Evolutionary conservation across 2,797 vertebrate species (phyloP).

Genomic region (Rachycentron canadum): DNA sequence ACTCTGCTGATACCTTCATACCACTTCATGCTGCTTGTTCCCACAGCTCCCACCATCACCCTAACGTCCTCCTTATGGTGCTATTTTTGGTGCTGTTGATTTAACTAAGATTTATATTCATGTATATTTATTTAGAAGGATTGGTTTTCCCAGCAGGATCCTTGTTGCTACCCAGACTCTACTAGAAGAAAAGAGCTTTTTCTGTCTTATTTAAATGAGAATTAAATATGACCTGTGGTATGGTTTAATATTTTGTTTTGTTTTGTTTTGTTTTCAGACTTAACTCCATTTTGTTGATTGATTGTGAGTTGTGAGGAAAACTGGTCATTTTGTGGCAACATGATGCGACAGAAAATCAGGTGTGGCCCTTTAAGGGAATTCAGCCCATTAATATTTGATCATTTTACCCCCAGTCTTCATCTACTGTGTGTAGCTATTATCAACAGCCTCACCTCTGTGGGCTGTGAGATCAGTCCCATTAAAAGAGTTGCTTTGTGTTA

Average conservation of each 20-base stretch:
- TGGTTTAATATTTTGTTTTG: too few relatives aligned
- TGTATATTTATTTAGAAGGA: not conserved
- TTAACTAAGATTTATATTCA: not conserved
- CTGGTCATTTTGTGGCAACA: too few relatives aligned
- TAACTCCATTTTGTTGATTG: too few relatives aligned
- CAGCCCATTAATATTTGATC: not conserved
- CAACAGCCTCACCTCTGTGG: not conserved
- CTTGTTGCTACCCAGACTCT: not conserved
- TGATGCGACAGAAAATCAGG: not conserved
- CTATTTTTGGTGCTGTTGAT: slow-evolving; percentile 1
- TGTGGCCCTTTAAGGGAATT: not conserved
- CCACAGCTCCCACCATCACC: not conserved
- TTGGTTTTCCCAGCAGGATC: not conserved
- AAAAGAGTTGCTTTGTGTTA: slow-evolving; percentile 24
- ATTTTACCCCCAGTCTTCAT: not conserved
- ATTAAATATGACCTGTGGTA: too few relatives aligned
- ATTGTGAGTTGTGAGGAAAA: too few relatives aligned
- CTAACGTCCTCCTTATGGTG: not conserved
- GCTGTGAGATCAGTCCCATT: slow-evolving; percentile 10
- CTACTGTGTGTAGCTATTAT: not conserved
- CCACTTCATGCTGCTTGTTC: not conserved
- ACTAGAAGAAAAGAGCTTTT: not conserved
- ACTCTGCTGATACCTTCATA: not conserved
- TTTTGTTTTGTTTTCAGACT: too few relatives aligned
- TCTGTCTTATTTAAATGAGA: not conserved